Percentiles rank a stretch among this genome's conserved stretches.
phyloP scores from a whole-genome alignment of 2,888 invertebrate species.

The Heliconius cydno region DNA sequence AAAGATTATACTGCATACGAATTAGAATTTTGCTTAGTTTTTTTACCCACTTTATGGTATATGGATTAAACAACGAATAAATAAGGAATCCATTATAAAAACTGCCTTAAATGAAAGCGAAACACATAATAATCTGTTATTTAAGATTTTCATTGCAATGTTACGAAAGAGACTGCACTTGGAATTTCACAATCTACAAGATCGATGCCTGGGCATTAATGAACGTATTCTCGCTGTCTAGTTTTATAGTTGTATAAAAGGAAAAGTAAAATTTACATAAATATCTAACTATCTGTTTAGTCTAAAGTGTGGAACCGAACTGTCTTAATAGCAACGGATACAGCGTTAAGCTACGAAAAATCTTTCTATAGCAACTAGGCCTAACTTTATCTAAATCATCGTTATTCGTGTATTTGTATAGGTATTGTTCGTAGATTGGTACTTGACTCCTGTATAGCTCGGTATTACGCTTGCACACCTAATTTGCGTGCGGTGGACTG shows the following conservation, averaged over 20 bases:
- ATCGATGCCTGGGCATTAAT: neutral
- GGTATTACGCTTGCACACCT: slow-evolving; percentile 8
- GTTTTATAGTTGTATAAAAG: too few species aligned
- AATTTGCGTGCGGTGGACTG: slow-evolving; percentile 12
- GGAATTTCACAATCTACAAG: slow-evolving; percentile 1
- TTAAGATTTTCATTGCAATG: neutral
- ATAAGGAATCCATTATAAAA: too few species aligned
- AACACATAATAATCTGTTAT: neutral
- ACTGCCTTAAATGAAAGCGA: neutral
- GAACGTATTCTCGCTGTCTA: neutral
- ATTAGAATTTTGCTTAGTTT: too few species aligned
- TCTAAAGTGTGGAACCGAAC: too few species aligned
- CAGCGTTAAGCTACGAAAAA: neutral
- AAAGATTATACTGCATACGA: too few species aligned
- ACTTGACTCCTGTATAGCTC: neutral
- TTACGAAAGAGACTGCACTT: neutral
- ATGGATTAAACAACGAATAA: neutral
- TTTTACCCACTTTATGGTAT: too few species aligned
- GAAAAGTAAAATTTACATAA: too few species aligned
- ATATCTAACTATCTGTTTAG: too few species aligned
- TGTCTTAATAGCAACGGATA: too few species aligned
- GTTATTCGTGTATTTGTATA: neutral
- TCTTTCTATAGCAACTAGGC: neutral
- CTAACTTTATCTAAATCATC: neutral
- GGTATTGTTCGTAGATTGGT: slow-evolving; percentile 16